Evolutionary conservation across 37 sponge, comb jelly and placozoan genomes (phyloP).

Genomic region (Chondrosia reniformis): DNA sequence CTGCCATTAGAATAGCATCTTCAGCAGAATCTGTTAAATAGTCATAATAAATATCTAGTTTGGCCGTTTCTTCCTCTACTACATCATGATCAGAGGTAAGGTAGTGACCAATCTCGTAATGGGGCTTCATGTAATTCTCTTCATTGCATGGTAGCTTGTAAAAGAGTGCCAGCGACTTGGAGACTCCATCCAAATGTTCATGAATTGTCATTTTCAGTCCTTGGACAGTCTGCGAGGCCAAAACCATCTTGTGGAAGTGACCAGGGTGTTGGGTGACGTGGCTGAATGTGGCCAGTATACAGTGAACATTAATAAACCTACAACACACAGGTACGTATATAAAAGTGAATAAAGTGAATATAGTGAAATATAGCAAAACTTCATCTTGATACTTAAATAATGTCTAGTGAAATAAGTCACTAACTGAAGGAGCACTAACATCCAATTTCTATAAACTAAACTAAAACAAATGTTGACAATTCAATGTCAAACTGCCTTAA

Average conservation of each 20-base stretch:
- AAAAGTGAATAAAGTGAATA: not conserved
- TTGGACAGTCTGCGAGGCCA: conserved; percentile 19
- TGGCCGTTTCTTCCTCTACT: not conserved
- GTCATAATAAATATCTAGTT: not conserved
- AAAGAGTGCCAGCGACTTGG: conserved; percentile 5
- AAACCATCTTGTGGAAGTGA: not conserved
- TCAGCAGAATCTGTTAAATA: conserved; percentile 10
- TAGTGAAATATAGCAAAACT: not conserved
- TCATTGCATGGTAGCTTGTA: conserved; percentile 1
- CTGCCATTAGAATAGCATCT: conserved; percentile 15
- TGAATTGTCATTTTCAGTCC: conserved; percentile 1
- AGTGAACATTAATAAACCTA: not conserved
- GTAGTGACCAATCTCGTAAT: not conserved
- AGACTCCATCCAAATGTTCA: not conserved
- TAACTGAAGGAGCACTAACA: too few species aligned
- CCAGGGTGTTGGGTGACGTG: not conserved
- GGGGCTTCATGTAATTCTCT: conserved; percentile 15
- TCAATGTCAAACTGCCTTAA: too few species aligned
- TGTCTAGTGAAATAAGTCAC: too few species aligned
- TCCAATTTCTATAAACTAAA: too few species aligned
- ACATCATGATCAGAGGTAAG: not conserved
- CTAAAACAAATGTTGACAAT: too few species aligned
- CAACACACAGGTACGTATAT: not conserved
- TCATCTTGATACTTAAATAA: not conserved
- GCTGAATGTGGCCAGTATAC: conserved; percentile 2